phyloP scores from a whole-genome alignment of 2,797 vertebrate genomes.

The Paratrypauchen microcephalus region DNA sequence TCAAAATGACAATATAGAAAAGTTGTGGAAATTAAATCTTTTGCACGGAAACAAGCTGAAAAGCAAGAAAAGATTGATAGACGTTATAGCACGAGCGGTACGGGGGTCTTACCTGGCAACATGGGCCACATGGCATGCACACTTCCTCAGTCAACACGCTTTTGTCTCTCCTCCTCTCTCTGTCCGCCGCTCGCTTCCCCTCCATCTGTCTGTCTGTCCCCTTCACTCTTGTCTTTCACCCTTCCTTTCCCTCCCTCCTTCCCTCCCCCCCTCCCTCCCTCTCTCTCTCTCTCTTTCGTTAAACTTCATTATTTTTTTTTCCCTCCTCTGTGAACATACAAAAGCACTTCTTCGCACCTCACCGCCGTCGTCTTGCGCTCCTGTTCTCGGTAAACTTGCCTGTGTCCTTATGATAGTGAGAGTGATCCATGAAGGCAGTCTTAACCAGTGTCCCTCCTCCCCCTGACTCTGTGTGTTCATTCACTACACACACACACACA shows the following conservation, averaged over 20 bases:
- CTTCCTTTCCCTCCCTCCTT: slow-evolving; percentile 17
- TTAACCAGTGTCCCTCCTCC: slow-evolving; percentile 38
- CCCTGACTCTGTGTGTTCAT: slow-evolving; percentile 27
- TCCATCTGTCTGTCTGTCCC: slow-evolving; percentile 63
- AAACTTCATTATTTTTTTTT: slow-evolving; percentile 31
- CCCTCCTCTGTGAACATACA: slow-evolving; percentile 5
- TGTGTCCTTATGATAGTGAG: slow-evolving; percentile 43
- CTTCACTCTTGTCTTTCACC: slow-evolving; percentile 46
- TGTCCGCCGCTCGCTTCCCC: slow-evolving; percentile 57
- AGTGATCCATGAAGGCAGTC: slow-evolving; percentile 49
- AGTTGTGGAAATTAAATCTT: neutral
- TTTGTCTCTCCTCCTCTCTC: slow-evolving; percentile 68
- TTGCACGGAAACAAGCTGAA: neutral
- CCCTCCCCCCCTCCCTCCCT: slow-evolving; percentile 14
- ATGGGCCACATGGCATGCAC: slow-evolving; percentile 65
- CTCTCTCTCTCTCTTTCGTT: slow-evolving; percentile 22
- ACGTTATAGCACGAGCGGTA: neutral
- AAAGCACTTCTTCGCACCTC: slow-evolving; percentile 31
- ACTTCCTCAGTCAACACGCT: slow-evolving; percentile 72
- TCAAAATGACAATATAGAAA: neutral
- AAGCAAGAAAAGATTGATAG: neutral
- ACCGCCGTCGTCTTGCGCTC: slow-evolving; percentile 20
- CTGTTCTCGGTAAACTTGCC: slow-evolving; percentile 23
- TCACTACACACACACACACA: slow-evolving; percentile 17
- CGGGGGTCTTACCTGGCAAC: slow-evolving; percentile 77